A percentile compares a stretch with the other conserved stretches of the same genome.
These are phyloP conservation scores for Taeniopygia guttata DNA, from an alignment of 2,797 vertebrate species.

Conservation along the genomic window DNA sequence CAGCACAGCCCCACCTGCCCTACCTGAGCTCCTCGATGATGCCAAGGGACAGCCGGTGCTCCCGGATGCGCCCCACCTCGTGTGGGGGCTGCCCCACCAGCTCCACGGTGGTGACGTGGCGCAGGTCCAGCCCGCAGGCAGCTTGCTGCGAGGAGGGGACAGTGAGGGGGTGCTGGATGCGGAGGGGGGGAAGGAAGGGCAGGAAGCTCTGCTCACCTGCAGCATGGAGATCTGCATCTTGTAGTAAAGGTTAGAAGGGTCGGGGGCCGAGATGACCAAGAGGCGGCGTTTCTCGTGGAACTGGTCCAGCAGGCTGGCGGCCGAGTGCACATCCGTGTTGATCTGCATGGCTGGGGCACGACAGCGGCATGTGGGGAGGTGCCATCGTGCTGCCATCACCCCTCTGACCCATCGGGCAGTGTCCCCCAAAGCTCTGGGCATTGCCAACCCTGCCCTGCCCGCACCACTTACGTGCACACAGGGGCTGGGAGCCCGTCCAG, in stretches of 20 bases:
- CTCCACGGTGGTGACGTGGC: constrained; percentile 87
- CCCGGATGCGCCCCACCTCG: constrained; percentile 88
- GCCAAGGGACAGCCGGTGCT: constrained; percentile 77
- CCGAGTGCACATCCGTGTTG: constrained; percentile 84
- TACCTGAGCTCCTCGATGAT: constrained; percentile 92
- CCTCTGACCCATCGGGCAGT: fast-evolving
- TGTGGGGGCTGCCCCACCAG: constrained; percentile 86
- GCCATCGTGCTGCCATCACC: fast-evolving
- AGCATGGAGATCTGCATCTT: constrained; percentile 90
- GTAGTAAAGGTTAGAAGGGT: constrained; percentile 85
- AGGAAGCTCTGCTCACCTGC: constrained; percentile 77
- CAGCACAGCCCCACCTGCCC: neutral
- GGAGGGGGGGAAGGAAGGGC: neutral
- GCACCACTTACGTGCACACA: constrained; percentile 75
- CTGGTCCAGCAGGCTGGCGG: constrained; percentile 87
- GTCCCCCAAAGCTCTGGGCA: fast-evolving
- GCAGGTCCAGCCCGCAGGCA: constrained; percentile 87
- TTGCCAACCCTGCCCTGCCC: fast-evolving
- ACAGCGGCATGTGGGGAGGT: fast-evolving
- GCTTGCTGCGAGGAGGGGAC: constrained; percentile 75
- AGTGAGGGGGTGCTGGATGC: neutral
- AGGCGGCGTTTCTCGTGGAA: constrained; percentile 91
- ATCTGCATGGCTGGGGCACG: constrained; percentile 84
- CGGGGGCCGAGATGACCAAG: constrained; percentile 87
- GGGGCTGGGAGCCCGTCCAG: constrained; percentile 83